Conservation (phyloP, 2,797 vertebrate species). For the Melanotaenia pygmaea region DNA sequence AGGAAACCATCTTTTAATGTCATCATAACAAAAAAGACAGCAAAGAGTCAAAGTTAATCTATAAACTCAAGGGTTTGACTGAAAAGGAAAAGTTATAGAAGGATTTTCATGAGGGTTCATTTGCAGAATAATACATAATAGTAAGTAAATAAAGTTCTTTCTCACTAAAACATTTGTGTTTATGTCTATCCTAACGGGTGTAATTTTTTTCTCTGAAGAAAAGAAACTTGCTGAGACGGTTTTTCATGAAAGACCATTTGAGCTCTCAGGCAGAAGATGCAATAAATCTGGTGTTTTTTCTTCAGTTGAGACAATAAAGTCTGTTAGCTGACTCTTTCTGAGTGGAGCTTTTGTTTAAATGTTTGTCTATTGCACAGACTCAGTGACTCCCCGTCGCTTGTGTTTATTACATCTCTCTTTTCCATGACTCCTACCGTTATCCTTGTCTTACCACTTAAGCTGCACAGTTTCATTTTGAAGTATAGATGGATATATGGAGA, state of each 20-base stretch:
- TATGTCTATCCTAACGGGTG: conserved; percentile 8
- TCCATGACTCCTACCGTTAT: conserved; percentile 34
- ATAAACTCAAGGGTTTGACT: background rate
- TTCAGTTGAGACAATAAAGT: conserved; percentile 52
- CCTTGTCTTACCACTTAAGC: conserved; percentile 28
- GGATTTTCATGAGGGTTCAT: conserved; percentile 16
- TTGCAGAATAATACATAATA: conserved; percentile 18
- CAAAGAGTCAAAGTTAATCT: background rate
- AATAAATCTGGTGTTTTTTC: conserved; percentile 51
- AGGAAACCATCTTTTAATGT: conserved; percentile 1
- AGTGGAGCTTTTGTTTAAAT: conserved; percentile 40
- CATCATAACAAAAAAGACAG: background rate
- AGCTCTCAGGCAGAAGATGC: conserved; percentile 52
- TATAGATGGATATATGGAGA: background rate
- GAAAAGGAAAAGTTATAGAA: conserved; percentile 7
- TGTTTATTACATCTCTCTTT: conserved; percentile 36
- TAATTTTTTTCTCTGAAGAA: conserved; percentile 23
- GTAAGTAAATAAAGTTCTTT: background rate
- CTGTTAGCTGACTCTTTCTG: conserved; percentile 33
- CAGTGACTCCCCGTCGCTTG: conserved; percentile 26
- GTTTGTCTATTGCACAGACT: conserved; percentile 17
- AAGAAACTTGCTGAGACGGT: conserved; percentile 13
- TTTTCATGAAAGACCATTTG: conserved; percentile 45
- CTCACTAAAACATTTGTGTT: background rate
- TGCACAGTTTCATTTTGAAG: conserved; percentile 23